These are phyloP conservation scores for Acleris sparsana DNA, from an alignment of 2,888 invertebrate species.

Conservation along the genomic window DNA sequence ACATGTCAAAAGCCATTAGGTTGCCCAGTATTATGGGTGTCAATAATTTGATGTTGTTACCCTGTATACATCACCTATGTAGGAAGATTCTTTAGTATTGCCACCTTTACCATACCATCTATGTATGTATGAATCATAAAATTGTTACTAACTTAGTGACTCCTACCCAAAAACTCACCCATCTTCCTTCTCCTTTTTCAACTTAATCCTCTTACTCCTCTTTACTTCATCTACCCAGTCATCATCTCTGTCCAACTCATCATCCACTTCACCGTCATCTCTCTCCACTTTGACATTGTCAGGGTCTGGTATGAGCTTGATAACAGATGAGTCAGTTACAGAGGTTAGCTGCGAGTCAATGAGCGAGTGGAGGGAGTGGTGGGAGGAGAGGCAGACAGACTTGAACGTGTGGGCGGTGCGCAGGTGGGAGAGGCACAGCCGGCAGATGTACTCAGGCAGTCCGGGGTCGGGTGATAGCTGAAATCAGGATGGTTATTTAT, in stretches of 20 bases:
- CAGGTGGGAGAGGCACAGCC: slow-evolving; percentile 12
- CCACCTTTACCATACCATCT: too few relatives aligned
- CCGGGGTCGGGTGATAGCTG: slow-evolving; percentile 9
- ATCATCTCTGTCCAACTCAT: neutral
- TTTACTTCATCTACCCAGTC: slow-evolving; percentile 13
- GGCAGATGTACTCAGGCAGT: slow-evolving; percentile 22
- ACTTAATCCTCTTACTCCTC: slow-evolving; percentile 16
- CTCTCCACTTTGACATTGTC: neutral
- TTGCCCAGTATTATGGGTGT: too few relatives aligned
- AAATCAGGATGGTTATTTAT: neutral
- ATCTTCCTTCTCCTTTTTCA: slow-evolving; percentile 31
- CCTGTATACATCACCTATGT: too few relatives aligned
- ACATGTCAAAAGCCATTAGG: too few relatives aligned
- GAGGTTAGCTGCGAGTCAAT: neutral
- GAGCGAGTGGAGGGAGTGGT: slow-evolving; percentile 16
- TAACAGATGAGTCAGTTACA: too few relatives aligned
- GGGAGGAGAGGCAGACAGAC: slow-evolving; percentile 15
- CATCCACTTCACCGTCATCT: neutral
- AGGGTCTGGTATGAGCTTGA: neutral
- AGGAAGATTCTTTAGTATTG: too few relatives aligned
- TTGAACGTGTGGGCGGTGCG: slow-evolving; percentile 25
- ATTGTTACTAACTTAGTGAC: too few relatives aligned
- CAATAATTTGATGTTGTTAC: too few relatives aligned
- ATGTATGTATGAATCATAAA: too few relatives aligned
- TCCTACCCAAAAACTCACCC: slow-evolving; percentile 19